Conservation (phyloP, 2,113 vertebrate genomes). For the Sminthopsis crassicaudata region DNA sequence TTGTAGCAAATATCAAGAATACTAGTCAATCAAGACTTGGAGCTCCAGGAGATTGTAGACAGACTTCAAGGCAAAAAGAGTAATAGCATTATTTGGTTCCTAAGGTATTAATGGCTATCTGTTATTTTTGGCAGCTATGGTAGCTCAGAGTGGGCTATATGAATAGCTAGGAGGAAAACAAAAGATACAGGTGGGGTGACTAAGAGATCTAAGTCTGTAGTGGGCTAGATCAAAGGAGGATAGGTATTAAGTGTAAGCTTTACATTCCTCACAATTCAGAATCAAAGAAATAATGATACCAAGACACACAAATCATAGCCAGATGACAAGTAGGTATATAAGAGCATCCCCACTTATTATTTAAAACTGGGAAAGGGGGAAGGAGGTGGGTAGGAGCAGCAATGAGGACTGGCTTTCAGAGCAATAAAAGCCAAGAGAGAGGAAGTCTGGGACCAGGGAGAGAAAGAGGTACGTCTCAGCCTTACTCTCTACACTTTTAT, state of each 20-base stretch:
- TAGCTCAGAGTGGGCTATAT: slow-evolving; percentile 10
- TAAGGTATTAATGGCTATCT: background rate
- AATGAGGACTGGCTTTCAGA: background rate
- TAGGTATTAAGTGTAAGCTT: background rate
- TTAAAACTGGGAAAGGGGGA: slow-evolving; percentile 13
- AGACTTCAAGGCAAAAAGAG: background rate
- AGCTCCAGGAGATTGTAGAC: background rate
- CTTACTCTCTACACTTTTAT: background rate
- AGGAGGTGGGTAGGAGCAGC: background rate
- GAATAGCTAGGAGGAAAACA: background rate
- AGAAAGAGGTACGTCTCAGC: background rate
- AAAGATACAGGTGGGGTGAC: background rate
- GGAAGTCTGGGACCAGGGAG: too few species aligned
- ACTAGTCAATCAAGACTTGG: background rate
- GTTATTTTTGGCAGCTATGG: background rate
- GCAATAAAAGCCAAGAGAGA: background rate
- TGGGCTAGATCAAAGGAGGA: background rate
- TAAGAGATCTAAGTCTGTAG: background rate
- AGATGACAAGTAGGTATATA: background rate
- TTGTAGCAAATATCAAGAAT: slow-evolving; percentile 46
- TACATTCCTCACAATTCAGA: slow-evolving; percentile 5
- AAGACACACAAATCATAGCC: background rate
- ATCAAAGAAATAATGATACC: background rate
- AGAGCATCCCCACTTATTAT: slow-evolving; percentile 6
- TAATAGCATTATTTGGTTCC: background rate